Percentiles rank a stretch among this genome's conserved stretches.
Evolutionary conservation across 2,113 vertebrate species (phyloP).

Genomic region (Anseranas semipalmata): DNA sequence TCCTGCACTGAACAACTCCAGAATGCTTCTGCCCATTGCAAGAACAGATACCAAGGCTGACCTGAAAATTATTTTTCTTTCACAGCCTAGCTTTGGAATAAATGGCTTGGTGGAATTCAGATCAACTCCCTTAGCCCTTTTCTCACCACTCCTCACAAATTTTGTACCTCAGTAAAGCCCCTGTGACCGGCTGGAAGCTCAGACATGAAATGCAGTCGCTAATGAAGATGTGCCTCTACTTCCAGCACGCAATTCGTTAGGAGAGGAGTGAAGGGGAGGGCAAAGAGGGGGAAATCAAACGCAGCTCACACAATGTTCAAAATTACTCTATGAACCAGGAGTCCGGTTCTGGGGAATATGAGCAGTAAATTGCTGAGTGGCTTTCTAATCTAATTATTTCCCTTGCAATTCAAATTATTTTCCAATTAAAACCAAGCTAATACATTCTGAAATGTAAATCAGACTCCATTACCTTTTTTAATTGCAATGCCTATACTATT

Average conservation of each 20-base stretch:
- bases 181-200: not conserved
- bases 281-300: not conserved
- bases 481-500: conserved; percentile 52
- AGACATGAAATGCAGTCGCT: not conserved
- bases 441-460: conserved; percentile 76
- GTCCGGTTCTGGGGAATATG: conserved; percentile 42
- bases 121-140: not conserved
- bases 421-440: conserved; percentile 73
- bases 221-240: conserved; percentile 44
- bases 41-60: rapidly evolving
- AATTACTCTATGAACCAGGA: conserved; percentile 25
- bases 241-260: not conserved
- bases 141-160: not conserved
- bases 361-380: conserved; percentile 58
- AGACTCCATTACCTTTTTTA: conserved; percentile 69
- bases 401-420: conserved; percentile 77
- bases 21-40: not conserved
- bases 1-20: not conserved
- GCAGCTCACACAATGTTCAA: not conserved
- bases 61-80: not conserved
- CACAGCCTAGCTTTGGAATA: not conserved
- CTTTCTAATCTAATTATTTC: conserved; percentile 76
- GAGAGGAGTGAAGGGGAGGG: not conserved
- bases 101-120: not conserved
- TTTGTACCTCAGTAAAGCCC: not conserved